A percentile compares a stretch with the other conserved stretches of the same genome.
Evolutionary conservation across 2,888 invertebrate genomes (phyloP).

Genomic region (Ceriagrion tenellum): DNA sequence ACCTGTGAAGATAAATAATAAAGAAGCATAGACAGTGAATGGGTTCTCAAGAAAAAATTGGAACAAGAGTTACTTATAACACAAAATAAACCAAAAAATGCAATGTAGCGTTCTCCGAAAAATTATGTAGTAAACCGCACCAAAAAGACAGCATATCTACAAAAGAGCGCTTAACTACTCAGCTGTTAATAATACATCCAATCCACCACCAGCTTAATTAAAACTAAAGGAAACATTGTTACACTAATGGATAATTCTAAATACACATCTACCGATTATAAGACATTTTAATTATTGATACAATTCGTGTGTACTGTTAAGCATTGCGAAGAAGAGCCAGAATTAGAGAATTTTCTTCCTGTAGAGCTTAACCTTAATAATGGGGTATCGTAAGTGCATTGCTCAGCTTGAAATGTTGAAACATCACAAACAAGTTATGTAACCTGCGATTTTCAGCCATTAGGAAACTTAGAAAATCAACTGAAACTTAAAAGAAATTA

Average conservation of each 20-base stretch:
- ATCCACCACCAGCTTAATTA: neutral
- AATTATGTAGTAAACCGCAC: neutral
- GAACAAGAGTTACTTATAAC: neutral
- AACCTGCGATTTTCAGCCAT: neutral
- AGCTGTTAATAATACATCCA: neutral
- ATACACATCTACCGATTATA: neutral
- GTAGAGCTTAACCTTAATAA: conserved; percentile 58
- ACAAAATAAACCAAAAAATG: too few species aligned
- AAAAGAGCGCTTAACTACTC: too few species aligned
- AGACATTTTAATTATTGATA: neutral
- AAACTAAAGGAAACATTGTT: neutral
- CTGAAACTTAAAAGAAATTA: conserved; percentile 10
- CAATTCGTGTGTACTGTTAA: neutral
- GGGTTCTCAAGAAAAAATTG: neutral
- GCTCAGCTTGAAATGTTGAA: conserved; percentile 2
- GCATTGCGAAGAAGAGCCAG: neutral
- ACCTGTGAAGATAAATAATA: neutral
- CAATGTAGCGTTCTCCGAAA: neutral
- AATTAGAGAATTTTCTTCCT: neutral
- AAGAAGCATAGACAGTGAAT: neutral
- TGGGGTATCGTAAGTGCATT: conserved; percentile 51
- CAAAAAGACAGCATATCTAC: neutral
- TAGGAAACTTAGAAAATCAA: neutral
- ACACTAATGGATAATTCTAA: neutral
- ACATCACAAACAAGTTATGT: neutral